Evolutionary conservation across 2,113 vertebrate genomes (phyloP).

Genomic region (Lanius ludovicianus): DNA sequence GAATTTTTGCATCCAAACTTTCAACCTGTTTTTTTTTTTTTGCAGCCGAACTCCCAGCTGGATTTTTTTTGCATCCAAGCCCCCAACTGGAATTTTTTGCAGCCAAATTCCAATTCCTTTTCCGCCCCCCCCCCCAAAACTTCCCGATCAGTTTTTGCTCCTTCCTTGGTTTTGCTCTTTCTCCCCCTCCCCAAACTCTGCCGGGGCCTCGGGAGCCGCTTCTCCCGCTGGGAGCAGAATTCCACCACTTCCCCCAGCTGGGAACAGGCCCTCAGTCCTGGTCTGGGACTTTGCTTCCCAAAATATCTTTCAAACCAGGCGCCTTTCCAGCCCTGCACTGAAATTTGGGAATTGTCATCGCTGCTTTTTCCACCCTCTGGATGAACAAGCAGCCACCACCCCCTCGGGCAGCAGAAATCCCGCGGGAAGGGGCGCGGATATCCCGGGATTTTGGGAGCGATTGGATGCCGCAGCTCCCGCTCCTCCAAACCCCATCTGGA

Average conservation of each 20-base stretch:
- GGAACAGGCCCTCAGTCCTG: background rate
- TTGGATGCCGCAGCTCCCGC: background rate
- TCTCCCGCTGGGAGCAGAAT: background rate
- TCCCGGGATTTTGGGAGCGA: background rate
- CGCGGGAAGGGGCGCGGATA: accelerated
- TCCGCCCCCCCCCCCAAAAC: accelerated
- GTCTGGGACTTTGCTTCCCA: accelerated
- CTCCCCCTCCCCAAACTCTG: accelerated
- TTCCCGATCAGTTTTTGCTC: background rate
- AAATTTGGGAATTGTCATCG: background rate
- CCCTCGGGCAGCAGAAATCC: background rate
- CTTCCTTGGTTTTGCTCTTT: background rate
- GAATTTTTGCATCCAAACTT: background rate
- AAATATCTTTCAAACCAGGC: background rate
- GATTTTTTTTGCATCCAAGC: background rate
- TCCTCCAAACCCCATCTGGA: accelerated
- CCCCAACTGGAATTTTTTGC: background rate
- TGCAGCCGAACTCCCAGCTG: too few relatives aligned
- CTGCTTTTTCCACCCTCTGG: background rate
- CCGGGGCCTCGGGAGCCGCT: accelerated
- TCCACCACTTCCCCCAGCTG: background rate
- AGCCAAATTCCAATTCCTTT: background rate
- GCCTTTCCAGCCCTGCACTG: background rate
- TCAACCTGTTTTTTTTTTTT: background rate
- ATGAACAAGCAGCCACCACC: accelerated